These are phyloP conservation scores for Nyctibius bracteatus DNA, from an alignment of 2,113 vertebrate genomes.

Conservation along the genomic window DNA sequence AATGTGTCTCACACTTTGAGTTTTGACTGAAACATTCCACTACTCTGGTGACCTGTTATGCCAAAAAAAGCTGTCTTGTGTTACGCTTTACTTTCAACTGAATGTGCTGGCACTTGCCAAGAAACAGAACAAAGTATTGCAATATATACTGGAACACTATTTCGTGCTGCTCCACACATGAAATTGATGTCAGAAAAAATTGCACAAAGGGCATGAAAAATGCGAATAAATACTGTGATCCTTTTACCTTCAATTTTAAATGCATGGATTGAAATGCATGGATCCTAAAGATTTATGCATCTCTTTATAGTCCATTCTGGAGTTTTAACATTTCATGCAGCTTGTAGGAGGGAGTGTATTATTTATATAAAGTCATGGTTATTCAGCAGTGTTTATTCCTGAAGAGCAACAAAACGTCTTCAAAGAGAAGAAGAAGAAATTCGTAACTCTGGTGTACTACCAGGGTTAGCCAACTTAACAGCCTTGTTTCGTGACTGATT, in stretches of 20 bases:
- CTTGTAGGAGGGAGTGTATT: constrained; percentile 27
- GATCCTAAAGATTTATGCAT: constrained; percentile 42
- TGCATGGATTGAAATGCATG: background rate
- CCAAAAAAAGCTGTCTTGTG: constrained; percentile 27
- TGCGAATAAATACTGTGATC: background rate
- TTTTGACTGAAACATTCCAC: constrained; percentile 31
- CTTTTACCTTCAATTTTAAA: constrained; percentile 43
- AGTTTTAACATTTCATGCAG: constrained; percentile 28
- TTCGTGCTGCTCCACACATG: background rate
- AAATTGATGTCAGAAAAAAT: constrained; percentile 41
- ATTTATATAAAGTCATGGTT: constrained; percentile 46
- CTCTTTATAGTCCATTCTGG: background rate
- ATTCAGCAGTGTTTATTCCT: constrained; percentile 51
- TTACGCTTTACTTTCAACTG: background rate
- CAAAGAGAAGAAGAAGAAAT: constrained; percentile 16
- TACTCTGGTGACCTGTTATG: constrained; percentile 43
- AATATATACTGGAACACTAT: background rate
- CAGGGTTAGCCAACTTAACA: background rate
- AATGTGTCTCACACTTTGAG: constrained; percentile 25
- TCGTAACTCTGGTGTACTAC: constrained; percentile 4
- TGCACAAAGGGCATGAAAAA: constrained; percentile 10
- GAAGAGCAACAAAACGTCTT: constrained; percentile 30
- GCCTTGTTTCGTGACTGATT: background rate
- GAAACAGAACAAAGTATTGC: constrained; percentile 17
- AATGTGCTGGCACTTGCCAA: background rate